Conservation (phyloP, 2,797 vertebrate species). For the Tangara arthus region DNA sequence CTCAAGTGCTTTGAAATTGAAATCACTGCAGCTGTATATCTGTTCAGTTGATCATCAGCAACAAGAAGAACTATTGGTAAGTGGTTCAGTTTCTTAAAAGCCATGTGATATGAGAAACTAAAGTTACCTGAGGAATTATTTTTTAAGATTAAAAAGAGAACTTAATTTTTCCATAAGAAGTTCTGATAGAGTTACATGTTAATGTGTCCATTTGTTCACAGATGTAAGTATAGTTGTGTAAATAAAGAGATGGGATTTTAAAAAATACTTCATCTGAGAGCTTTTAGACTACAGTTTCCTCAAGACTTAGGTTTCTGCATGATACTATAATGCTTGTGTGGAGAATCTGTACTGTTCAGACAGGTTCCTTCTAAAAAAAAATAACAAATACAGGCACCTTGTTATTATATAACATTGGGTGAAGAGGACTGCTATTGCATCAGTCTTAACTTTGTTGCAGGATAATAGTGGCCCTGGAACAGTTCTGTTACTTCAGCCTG, state of each 20-base stretch:
- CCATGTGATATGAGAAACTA: neutral
- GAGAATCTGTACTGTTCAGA: neutral
- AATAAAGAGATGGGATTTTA: neutral
- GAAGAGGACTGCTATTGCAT: neutral
- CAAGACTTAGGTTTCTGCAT: neutral
- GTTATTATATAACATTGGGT: neutral
- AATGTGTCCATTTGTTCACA: neutral
- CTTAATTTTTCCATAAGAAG: neutral
- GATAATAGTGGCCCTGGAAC: neutral
- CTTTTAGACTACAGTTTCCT: neutral
- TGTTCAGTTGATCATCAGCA: constrained; percentile 86
- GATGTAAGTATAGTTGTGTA: neutral
- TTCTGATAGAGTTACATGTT: neutral
- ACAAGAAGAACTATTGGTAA: constrained; percentile 92
- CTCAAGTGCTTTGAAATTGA: constrained; percentile 78
- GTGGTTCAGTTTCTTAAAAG: constrained; percentile 27
- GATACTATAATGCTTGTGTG: neutral
- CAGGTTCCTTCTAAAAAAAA: neutral
- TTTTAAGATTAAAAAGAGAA: neutral
- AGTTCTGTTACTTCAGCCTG: neutral
- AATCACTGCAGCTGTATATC: constrained; percentile 88
- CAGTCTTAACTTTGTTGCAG: neutral
- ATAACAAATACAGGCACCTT: neutral
- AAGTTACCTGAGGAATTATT: neutral
- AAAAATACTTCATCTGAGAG: neutral